Base-by-base conservation (phyloP, 92 coral and sea anemone genomes). In the Palythoa grandiflora region DNA sequence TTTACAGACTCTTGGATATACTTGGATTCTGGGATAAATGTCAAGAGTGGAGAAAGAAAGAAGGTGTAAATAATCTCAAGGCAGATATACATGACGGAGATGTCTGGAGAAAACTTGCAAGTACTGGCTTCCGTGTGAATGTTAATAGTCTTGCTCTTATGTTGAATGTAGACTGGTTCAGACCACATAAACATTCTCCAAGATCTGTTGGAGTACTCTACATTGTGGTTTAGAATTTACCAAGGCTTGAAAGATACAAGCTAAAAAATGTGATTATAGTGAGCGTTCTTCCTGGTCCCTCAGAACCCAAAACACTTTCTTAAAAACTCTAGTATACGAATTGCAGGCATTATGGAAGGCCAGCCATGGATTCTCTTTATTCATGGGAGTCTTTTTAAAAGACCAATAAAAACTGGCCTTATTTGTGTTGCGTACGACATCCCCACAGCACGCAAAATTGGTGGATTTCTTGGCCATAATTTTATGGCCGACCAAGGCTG, bases 241-340 rank as follows among this genome's bases (percentile, higher is more conserved):
- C 93, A 36, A 88, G 95, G 36, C 85, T 88, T 72, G 93, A 88
- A 60, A 84, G 95, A 13, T 94, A 90, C 47, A 92, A 94, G 70
- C 9, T 89, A 8, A 90, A 94, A 40, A 94, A 94, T 65, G 89
- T 94, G 0, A 80, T 92, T 86, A 89, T 94, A 0, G 87, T 87
- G 7, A 95, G 95, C 1, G 84, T 94, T 60, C 76, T 94, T 21
- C 94, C 98, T 51, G 94, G 97, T n/a, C 98, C 95, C 8, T 75
- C 91, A 17, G 95, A 94, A 71, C 94, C 98, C 0, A 80, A 11
- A 92, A 94, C 65, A 88, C 95, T 8, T 92, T 80, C 50, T 66
- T 94, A 36, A 79, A 89, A 20, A 94, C 65, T 28, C 79, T 94
- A 47, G 97, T 92, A 19, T 80, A 87, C n/a, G 94, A 94, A 68